Base-by-base conservation (phyloP, 2,797 vertebrate species). In the Sebastes baramenuke region DNA sequence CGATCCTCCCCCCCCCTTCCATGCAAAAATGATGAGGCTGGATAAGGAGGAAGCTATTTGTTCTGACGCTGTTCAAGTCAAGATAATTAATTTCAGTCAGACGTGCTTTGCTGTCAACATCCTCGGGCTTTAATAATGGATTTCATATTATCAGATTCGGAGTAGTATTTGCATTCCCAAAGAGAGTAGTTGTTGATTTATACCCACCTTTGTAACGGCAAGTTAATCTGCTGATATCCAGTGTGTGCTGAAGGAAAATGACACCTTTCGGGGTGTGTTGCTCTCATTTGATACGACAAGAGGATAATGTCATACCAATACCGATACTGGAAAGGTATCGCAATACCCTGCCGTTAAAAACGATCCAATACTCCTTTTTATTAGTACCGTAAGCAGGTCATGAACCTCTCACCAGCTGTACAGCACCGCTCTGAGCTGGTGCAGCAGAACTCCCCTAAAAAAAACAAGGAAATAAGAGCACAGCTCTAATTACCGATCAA, bases 11-110 rank as follows among this genome's bases (percentile, higher is more conserved):
- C 16, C 1, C 64, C 62, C 34, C 0, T 0, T 38, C 67, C 11
- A 34, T 85, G 72, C 66, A 76, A 72, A 81, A 82, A 75, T 29
- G 59, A 88, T 83, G 75, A 84, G 73, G 71, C 81, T 2, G 56
- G 82, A 89, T 86, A 84, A 87, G 84, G 77, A 84, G 75, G 59
- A 75, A 76, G 79, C 60, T 77, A 71, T 89, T 90, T 89, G 86
- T 89, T 87, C 60, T 55, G 78, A 84, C 9, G 49, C 67, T 32
- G 69, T 79, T 81, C 52, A 75, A 88, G 84, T 77, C 82, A 5
- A 30, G 77, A 80, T 88, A 83, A 94, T 93, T 93, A 75, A 92
- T 92, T 91, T 89, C 86, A 84, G 72, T 54, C 79, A 76, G 82
- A 86, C 5, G 20, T 69, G 70, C 82, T 77, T 84, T 52, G 75